Base-by-base conservation (phyloP, 2,113 vertebrate species). In the Pandion haliaetus region DNA sequence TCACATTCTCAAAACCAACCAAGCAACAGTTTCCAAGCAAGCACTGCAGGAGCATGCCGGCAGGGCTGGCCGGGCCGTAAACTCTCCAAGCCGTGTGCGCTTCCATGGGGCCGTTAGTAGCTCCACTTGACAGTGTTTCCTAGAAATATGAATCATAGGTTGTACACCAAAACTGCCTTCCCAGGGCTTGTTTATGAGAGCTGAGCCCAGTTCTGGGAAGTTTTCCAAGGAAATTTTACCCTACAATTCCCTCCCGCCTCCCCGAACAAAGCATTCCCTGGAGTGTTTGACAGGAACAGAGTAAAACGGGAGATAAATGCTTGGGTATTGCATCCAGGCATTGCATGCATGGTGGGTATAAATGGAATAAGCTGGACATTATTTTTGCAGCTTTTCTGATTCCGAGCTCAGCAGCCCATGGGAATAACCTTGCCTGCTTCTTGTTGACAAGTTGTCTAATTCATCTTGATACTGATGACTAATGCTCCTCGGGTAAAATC, bases 191-290 rank as follows among this genome's bases (percentile, higher is more conserved):
- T 50, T 31, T 77, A 44, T 8, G 84, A 93, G 66, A 83, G 76
- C 78, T n/a, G 86, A 86, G 88, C 78, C 65, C 34, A 14, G 74
- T 31, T 62, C 95, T 10, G 31, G 96, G 82, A 84, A 44, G 44
- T 38, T 78, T 88, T 81, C 96, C 96, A 95, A 81, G 80, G 86
- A 44, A 58, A 71, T 80, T 32, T 93, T 62, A 76, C 67, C 87
- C 90, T 6, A 0, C 57, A 5, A 3, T 21, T 80, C 57, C 73
- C 65, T 57, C 79, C n/a, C 20, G 3, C 45, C 32, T 54, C 57
- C 52, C 54, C 0, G 0, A 42, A 32, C 52, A 40, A 21, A 81
- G 63, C 4, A 1, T 45, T 92, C 88, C 83, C 87, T 61, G 18
- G 86, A 2, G 3, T 8, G 42, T 70, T 47, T 20, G 61, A 49